A percentile compares a stretch with the other conserved stretches of the same genome.
phyloP scores from a whole-genome alignment of 2,113 vertebrate genomes.

The Sterrhoptilus dennistouni region DNA sequence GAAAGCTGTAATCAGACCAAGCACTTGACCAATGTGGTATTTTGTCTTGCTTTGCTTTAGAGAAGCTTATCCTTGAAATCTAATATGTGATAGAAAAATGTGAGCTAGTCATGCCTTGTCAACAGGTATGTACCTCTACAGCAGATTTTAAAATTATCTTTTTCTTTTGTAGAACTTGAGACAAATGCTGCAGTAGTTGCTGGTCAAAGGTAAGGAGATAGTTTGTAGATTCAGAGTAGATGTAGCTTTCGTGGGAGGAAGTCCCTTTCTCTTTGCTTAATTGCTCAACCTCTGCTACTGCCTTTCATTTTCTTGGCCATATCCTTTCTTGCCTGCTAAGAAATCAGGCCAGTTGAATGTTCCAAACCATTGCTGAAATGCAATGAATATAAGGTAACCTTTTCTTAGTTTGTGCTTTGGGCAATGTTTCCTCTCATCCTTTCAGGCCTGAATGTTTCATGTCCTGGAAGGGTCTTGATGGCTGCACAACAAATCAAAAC shows the following conservation, averaged over 20 bases:
- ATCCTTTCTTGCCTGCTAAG: neutral
- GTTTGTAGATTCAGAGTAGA: constrained; percentile 51
- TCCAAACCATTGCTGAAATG: neutral
- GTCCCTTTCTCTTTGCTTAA: constrained; percentile 16
- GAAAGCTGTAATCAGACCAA: neutral
- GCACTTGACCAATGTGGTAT: neutral
- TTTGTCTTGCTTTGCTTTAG: neutral
- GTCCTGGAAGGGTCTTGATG: neutral
- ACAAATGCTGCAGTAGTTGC: constrained; percentile 75
- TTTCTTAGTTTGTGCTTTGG: neutral
- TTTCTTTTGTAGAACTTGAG: constrained; percentile 78
- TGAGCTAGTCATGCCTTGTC: constrained; percentile 26
- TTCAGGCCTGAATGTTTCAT: neutral
- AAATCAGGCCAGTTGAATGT: neutral
- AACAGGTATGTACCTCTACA: constrained; percentile 14
- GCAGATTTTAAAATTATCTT: constrained; percentile 49
- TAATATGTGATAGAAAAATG: neutral
- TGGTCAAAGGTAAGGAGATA: constrained; percentile 79
- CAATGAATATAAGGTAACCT: neutral
- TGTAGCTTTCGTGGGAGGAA: neutral
- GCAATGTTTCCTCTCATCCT: neutral
- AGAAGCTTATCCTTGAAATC: neutral
- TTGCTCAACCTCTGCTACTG: neutral
- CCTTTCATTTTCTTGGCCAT: neutral
- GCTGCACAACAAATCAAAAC: neutral